Evolutionary conservation across 2,888 invertebrate species (phyloP).

Genomic region (Agrotis clavis): DNA sequence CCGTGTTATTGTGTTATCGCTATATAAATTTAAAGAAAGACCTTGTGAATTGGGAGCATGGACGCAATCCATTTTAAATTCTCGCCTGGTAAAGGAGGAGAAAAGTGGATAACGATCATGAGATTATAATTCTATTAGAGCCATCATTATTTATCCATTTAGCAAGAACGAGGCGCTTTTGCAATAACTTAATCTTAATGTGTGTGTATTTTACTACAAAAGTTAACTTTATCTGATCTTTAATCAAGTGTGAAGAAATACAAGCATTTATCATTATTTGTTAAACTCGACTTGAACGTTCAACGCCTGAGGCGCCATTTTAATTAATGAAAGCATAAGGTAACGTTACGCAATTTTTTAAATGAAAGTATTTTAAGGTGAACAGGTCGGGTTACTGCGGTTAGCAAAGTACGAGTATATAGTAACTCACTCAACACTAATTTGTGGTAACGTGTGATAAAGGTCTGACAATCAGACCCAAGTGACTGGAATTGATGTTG

Average conservation of each 20-base stretch:
- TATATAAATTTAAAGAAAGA: slow-evolving; percentile 51
- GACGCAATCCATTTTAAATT: slow-evolving; percentile 48
- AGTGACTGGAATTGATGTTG: slow-evolving; percentile 41
- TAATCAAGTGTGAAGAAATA: slow-evolving; percentile 16
- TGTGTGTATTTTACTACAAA: not conserved
- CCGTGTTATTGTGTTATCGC: slow-evolving; percentile 53
- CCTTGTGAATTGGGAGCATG: slow-evolving; percentile 54
- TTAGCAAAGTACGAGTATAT: slow-evolving; percentile 52
- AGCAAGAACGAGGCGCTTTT: slow-evolving; percentile 15
- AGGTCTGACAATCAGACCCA: slow-evolving; percentile 62
- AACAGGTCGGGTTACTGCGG: slow-evolving; percentile 50
- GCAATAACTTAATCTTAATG: slow-evolving; percentile 2
- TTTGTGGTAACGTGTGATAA: slow-evolving; percentile 61
- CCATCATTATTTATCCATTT: slow-evolving; percentile 33
- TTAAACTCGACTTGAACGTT: slow-evolving; percentile 24
- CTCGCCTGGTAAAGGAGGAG: slow-evolving; percentile 24
- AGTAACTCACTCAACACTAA: slow-evolving; percentile 51
- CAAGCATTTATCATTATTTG: slow-evolving; percentile 15
- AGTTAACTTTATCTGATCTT: not conserved
- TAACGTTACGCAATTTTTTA: slow-evolving; percentile 36
- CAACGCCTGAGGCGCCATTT: slow-evolving; percentile 42
- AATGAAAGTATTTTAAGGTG: slow-evolving; percentile 58
- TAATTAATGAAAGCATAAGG: slow-evolving; percentile 48
- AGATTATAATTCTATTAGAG: slow-evolving; percentile 44
- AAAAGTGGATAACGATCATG: slow-evolving; percentile 31